phyloP scores from a whole-genome alignment of 2,113 vertebrate genomes.

The Sula dactylatra region DNA sequence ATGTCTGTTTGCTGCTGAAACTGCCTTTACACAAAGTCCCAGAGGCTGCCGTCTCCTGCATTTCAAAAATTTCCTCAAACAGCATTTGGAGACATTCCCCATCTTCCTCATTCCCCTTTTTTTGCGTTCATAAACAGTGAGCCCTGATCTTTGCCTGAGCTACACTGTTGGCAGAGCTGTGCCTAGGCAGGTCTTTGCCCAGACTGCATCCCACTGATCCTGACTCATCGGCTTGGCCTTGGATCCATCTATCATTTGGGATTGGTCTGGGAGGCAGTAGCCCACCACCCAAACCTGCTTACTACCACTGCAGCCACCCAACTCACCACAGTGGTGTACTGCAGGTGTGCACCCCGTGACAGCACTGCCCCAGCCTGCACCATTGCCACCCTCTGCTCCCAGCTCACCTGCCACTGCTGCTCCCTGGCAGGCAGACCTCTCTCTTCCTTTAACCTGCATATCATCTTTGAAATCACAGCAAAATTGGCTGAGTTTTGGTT shows the following conservation, averaged over 20 bases:
- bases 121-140: background rate
- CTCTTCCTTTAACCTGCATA: background rate
- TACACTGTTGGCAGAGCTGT: background rate
- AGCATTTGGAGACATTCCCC: background rate
- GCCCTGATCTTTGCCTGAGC: background rate
- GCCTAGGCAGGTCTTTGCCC: background rate
- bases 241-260: background rate
- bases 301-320: background rate
- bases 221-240: rapidly evolving
- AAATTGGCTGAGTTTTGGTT: background rate
- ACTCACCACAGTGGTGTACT: background rate
- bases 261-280: background rate
- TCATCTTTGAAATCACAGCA: background rate
- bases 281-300: background rate
- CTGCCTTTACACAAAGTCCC: background rate
- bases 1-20: background rate
- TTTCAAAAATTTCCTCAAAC: background rate
- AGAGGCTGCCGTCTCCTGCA: background rate
- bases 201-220: background rate
- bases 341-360: background rate
- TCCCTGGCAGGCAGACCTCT: background rate
- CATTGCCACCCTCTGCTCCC: background rate
- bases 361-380: background rate
- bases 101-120: background rate
- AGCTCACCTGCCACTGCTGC: background rate